These are phyloP conservation scores for Nothura maculosa DNA, from an alignment of 2,797 vertebrate species.

Conservation along the genomic window DNA sequence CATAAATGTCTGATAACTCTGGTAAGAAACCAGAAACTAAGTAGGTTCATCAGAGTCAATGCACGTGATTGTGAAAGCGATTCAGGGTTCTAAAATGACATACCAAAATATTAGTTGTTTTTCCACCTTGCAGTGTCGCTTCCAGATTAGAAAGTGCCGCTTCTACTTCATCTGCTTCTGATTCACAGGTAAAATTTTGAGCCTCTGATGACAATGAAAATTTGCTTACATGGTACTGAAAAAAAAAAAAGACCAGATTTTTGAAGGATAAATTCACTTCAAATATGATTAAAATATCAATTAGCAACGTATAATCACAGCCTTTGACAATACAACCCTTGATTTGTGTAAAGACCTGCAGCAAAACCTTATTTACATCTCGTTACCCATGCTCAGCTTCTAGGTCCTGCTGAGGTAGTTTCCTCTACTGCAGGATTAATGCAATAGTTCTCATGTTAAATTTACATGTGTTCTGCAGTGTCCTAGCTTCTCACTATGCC, in stretches of 20 bases:
- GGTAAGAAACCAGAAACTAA: not conserved
- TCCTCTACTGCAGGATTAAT: not conserved
- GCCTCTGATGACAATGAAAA: conserved; percentile 87
- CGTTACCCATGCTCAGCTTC: not conserved
- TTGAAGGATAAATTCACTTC: not conserved
- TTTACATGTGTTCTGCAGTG: not conserved
- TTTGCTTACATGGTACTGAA: conserved; percentile 96
- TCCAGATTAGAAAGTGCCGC: conserved; percentile 95
- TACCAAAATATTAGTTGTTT: conserved; percentile 90
- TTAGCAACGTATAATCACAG: not conserved
- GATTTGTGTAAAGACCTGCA: not conserved
- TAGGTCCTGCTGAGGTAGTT: not conserved
- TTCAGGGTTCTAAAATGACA: conserved; percentile 15
- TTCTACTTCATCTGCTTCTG: conserved; percentile 95
- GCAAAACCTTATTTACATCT: not conserved
- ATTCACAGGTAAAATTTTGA: conserved; percentile 84
- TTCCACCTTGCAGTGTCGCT: conserved; percentile 92
- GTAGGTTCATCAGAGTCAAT: not conserved
- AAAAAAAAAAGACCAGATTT: not conserved
- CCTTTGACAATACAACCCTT: not conserved
- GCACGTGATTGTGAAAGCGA: not conserved
- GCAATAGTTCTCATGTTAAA: not conserved
- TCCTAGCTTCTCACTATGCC: not conserved
- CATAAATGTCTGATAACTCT: not conserved
- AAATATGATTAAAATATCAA: not conserved